Base-by-base conservation (phyloP, 2,113 vertebrate species). In the Hippotragus niger region DNA sequence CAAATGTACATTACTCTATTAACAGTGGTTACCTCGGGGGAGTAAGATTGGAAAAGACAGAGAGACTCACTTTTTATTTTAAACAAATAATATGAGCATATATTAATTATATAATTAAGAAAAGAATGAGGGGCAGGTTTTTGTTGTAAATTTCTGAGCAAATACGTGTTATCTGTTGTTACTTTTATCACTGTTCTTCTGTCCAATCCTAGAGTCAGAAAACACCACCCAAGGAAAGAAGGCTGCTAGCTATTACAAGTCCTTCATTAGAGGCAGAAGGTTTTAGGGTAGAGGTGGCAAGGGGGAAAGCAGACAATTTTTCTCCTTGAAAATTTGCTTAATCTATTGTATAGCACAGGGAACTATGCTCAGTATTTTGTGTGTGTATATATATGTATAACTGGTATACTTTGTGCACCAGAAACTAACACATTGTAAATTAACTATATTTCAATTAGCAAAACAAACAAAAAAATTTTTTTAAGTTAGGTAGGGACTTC, bases 211-310 rank as follows among this genome's bases (percentile, higher is more conserved):
- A 71, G n/a, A 71, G 6, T 93, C 53, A 94, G 71, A 92, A 96
- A 94, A 91, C 47, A 83, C 76, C n/a, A 95, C 17, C 5, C 3
- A 67, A 95, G 91, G 64, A 96, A 97, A 97, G 27, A 83, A 87
- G 50, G 50, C 15, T 40, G 9, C 11, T 71, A 36, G n/a, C 17
- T 50, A 62, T 74, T 82, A 43, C 2, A 53, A 27, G 43, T 83
- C 43, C 45, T 31, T 96, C 40, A 25, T 36, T 52, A 84, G 67
- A 78, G 33, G 83, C 47, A 96, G 58, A 81, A 25, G 10, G 19
- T 88, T 92, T 76, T 76, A 60, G 60, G 58, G 27, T 53, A 11
- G 14, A 27, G 19, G 9, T 84, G 58, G 14, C 40, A 47, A 88
- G 23, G 31, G 27, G 40, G 71, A 74, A 89, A 90, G 64, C 76